Conservation (phyloP, 2,888 invertebrate genomes). For the Tipula helvola region DNA sequence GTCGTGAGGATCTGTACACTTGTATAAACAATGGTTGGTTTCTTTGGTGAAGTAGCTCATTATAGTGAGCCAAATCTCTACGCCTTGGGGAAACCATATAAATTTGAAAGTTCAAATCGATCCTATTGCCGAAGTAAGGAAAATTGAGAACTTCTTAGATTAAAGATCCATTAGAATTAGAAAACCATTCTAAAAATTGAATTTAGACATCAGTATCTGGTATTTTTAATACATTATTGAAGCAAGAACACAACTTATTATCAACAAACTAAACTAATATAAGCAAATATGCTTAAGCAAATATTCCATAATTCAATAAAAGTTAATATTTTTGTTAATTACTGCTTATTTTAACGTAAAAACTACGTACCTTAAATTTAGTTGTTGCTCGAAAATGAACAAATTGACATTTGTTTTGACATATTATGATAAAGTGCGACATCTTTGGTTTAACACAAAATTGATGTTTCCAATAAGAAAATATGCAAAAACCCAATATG, state of each 20-base stretch:
- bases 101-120: too few relatives aligned
- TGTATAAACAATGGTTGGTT: neutral
- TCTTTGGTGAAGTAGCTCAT: neutral
- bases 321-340: neutral
- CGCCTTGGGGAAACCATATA: too few relatives aligned
- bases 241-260: too few relatives aligned
- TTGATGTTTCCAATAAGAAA: neutral
- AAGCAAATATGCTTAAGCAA: neutral
- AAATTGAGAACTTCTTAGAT: too few relatives aligned
- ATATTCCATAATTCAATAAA: neutral
- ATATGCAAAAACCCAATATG: too few relatives aligned
- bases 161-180: too few relatives aligned
- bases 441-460: neutral
- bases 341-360: neutral
- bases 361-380: neutral
- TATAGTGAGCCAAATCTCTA: too few relatives aligned
- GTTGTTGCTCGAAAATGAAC: neutral
- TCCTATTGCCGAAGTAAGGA: too few relatives aligned
- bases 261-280: too few relatives aligned
- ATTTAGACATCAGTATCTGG: too few relatives aligned
- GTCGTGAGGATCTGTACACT: neutral
- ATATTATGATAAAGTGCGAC: neutral
- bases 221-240: too few relatives aligned
- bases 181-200: too few relatives aligned
- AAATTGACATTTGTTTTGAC: neutral